Evolutionary conservation across 2,113 vertebrate species (phyloP).

Genomic region (Petrocephalus zakoni): DNA sequence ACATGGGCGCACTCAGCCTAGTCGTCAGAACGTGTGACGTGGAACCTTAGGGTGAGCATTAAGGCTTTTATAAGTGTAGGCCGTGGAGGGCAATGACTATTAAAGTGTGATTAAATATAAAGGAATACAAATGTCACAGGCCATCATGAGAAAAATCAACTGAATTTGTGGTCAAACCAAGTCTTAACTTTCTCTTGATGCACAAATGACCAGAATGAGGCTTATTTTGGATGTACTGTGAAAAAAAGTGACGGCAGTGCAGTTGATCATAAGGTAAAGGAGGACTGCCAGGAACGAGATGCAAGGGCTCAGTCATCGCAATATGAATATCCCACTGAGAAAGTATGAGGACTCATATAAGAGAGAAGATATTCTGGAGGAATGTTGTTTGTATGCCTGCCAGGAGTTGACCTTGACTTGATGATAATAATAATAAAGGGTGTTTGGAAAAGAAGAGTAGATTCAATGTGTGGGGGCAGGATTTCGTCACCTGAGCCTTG

Average conservation of each 20-base stretch:
- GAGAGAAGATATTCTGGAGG: neutral
- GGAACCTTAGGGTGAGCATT: neutral
- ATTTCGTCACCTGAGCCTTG: neutral
- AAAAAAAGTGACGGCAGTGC: neutral
- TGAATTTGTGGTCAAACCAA: neutral
- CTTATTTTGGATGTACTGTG: neutral
- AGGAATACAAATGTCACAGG: neutral
- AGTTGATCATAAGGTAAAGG: too few relatives aligned
- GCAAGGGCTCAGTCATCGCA: too few relatives aligned
- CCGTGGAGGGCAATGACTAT: neutral
- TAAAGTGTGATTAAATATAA: neutral
- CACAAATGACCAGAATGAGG: neutral
- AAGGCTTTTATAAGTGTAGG: neutral
- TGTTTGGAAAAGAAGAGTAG: neutral
- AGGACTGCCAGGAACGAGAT: too few relatives aligned
- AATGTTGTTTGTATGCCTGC: neutral
- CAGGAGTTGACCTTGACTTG: neutral
- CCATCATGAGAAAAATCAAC: neutral
- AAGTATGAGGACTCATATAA: neutral
- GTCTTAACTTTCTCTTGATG: neutral
- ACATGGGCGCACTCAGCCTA: neutral
- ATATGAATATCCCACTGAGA: too few relatives aligned
- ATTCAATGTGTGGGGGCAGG: neutral
- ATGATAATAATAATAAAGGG: neutral
- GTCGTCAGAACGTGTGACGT: too few relatives aligned